Evolutionary conservation across 2,888 invertebrate species (phyloP).

Genomic region (Apotomis turbidana): DNA sequence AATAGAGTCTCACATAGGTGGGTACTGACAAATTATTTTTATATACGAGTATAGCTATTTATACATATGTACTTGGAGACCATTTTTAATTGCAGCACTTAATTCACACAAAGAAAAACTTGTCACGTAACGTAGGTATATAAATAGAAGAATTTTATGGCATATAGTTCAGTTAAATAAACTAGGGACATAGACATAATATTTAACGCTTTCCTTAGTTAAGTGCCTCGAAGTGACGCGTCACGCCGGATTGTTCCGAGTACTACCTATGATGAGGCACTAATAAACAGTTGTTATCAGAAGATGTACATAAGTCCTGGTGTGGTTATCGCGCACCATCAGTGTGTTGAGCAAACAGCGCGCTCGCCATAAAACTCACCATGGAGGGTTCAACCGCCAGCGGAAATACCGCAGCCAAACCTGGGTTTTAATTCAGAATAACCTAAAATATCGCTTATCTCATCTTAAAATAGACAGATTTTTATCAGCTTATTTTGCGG

Average conservation of each 20-base stretch:
- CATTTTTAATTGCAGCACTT: no score
- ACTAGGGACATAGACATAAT: neutral
- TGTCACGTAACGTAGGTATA: no score
- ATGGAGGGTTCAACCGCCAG: constrained; percentile 42
- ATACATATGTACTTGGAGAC: no score
- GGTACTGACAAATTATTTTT: no score
- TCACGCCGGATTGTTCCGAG: constrained; percentile 19
- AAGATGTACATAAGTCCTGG: constrained; percentile 52
- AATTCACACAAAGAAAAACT: no score
- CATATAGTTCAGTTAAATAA: no score
- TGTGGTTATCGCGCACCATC: constrained; percentile 54
- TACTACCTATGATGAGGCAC: constrained; percentile 25
- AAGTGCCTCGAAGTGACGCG: constrained; percentile 7
- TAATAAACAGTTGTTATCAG: constrained; percentile 54
- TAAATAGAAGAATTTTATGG: no score
- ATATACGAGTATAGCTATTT: no score
- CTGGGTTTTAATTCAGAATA: neutral
- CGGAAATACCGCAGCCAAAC: constrained; percentile 28
- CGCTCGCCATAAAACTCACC: constrained; percentile 46
- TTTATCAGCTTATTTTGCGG: constrained; percentile 14
- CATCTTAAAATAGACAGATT: neutral
- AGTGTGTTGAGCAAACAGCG: constrained; percentile 54
- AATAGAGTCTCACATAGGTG: no score
- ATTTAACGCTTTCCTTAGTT: constrained; percentile 3
- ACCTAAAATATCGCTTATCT: constrained; percentile 15